These are phyloP conservation scores for Melipona quadrifasciata DNA, from an alignment of 1,140 invertebrate species.

Conservation along the genomic window DNA sequence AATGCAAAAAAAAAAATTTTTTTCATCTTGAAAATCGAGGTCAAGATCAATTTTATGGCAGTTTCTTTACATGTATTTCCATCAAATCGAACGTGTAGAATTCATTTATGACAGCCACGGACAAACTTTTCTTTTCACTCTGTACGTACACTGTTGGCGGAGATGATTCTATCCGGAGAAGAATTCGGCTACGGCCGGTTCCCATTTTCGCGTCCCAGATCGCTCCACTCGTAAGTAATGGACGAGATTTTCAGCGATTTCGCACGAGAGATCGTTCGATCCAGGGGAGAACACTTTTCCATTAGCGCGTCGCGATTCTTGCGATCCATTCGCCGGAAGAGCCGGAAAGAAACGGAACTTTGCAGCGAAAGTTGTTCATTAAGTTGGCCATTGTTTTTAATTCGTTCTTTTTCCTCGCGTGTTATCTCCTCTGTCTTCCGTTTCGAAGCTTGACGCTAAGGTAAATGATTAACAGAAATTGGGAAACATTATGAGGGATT, in stretches of 20 bases:
- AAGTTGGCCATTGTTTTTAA: conserved; percentile 12
- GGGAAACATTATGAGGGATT: neutral
- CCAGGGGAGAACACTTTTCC: neutral
- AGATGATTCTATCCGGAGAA: neutral
- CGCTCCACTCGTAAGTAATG: conserved; percentile 15
- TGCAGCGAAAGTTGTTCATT: conserved; percentile 12
- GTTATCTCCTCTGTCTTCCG: neutral
- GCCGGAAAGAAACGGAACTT: neutral
- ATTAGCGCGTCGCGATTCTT: conserved; percentile 21
- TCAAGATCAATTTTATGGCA: too few species aligned
- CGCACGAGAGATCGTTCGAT: neutral
- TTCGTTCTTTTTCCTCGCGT: neutral
- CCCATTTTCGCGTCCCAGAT: conserved; percentile 13
- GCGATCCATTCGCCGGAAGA: neutral
- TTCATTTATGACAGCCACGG: too few species aligned
- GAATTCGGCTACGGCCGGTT: neutral
- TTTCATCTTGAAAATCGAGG: too few species aligned
- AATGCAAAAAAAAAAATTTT: too few species aligned
- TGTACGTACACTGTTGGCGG: neutral
- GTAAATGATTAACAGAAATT: neutral
- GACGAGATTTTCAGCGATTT: neutral
- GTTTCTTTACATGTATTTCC: too few species aligned
- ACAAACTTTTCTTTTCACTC: too few species aligned
- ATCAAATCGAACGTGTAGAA: too few species aligned
- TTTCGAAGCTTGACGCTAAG: neutral